Percentiles rank a stretch among this genome's conserved stretches.
Evolutionary conservation across 2,888 invertebrate species (phyloP).

Genomic region (Cacoxenus indagator): DNA sequence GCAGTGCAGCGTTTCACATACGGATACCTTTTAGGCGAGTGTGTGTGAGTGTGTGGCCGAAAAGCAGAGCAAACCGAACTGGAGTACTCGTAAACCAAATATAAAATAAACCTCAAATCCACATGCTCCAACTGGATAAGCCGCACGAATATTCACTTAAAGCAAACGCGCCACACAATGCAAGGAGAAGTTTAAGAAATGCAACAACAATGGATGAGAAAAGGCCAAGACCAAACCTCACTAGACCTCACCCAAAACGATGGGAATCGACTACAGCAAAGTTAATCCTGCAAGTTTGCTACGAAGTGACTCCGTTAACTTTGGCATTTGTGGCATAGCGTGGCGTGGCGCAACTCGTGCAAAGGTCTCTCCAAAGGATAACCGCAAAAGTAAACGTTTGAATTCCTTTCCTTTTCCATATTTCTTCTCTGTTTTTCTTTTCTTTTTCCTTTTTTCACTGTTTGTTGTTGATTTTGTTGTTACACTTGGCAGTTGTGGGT

Average conservation of each 20-base stretch:
- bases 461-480: not conserved
- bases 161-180: not conserved
- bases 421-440: not conserved
- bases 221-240: too few relatives aligned
- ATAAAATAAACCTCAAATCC: not conserved
- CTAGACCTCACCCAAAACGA: too few relatives aligned
- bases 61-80: too few relatives aligned
- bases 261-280: too few relatives aligned
- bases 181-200: conserved; percentile 55
- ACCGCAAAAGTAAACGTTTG: conserved; percentile 21
- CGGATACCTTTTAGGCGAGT: not conserved
- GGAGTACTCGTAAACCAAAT: too few relatives aligned
- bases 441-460: not conserved
- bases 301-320: not conserved
- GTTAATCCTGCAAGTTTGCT: not conserved
- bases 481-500: not conserved
- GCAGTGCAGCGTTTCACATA: conserved; percentile 61
- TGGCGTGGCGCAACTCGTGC: not conserved
- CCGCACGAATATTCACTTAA: conserved; percentile 30
- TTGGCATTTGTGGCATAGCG: conserved; percentile 1
- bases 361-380: conserved; percentile 23
- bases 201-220: conserved; percentile 62
- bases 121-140: not conserved
- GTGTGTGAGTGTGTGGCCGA: not conserved
- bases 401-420: conserved; percentile 1